Conservation (phyloP, 2,888 invertebrate genomes). For the Junonia oenone region DNA sequence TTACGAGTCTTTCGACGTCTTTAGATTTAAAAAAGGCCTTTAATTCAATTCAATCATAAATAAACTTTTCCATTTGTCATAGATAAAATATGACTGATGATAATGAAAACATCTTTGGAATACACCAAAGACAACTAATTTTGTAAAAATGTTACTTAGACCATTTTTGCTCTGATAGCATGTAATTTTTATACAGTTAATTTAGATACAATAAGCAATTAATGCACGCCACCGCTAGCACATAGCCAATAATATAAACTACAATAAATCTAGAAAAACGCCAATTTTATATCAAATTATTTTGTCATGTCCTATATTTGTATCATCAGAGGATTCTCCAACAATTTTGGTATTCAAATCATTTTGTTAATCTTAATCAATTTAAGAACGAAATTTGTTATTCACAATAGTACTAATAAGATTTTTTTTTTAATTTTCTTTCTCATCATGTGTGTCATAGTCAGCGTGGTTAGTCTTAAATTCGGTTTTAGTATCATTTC, state of each 20-base stretch:
- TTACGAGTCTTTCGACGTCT: no score
- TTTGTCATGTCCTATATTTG: neutral
- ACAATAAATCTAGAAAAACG: neutral
- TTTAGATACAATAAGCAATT: neutral
- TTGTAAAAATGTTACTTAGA: no score
- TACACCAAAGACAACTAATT: no score
- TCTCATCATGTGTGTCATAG: neutral
- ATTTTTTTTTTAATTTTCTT: neutral
- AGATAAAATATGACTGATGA: no score
- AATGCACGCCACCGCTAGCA: neutral
- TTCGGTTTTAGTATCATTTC: slow-evolving; percentile 11
- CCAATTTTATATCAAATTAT: neutral
- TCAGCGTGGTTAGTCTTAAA: slow-evolving; percentile 1
- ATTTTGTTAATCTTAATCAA: no score
- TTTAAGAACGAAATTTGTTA: neutral
- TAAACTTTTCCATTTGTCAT: no score
- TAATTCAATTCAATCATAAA: no score
- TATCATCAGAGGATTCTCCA: neutral
- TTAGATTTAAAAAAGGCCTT: no score
- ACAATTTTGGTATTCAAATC: no score
- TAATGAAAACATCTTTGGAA: no score
- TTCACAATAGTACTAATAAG: neutral
- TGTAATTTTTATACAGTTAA: neutral
- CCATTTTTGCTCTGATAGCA: no score
- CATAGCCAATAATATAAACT: neutral